Conservation (phyloP, 2,113 vertebrate genomes). For the Campylorhamphus procurvoides region DNA sequence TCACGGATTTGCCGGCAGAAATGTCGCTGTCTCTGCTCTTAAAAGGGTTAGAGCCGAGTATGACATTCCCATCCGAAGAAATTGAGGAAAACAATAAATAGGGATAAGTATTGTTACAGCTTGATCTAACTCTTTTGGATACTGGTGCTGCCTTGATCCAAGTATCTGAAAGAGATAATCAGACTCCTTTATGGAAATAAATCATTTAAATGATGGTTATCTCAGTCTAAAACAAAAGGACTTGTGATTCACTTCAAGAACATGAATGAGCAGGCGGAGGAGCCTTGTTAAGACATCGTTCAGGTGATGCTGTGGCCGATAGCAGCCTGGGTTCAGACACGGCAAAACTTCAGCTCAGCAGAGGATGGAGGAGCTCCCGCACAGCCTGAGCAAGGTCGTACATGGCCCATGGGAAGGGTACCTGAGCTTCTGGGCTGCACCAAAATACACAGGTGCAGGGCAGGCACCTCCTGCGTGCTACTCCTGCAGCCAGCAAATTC, state of each 20-base stretch:
- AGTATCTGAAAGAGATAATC: not conserved
- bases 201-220: not conserved
- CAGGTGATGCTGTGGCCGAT: not conserved
- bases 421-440: not conserved
- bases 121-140: not conserved
- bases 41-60: not conserved
- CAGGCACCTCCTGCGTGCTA: not conserved
- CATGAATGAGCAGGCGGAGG: not conserved
- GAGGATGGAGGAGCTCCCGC: not conserved
- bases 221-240: not conserved
- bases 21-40: not conserved
- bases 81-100: not conserved
- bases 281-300: not conserved
- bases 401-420: not conserved
- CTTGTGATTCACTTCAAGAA: not conserved
- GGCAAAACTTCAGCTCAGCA: not conserved
- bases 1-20: not conserved
- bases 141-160: not conserved
- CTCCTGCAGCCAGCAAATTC: not conserved
- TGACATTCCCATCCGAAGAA: not conserved
- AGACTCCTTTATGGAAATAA: not conserved
- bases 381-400: not conserved
- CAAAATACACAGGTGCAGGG: accelerated
- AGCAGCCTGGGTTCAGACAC: not conserved
- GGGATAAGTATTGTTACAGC: not conserved